Evolutionary conservation across 2,113 vertebrate species (phyloP), one percentile per base, ranked within the genome.

Genomic region (Calyptommatus sinebrachiatus): DNA sequence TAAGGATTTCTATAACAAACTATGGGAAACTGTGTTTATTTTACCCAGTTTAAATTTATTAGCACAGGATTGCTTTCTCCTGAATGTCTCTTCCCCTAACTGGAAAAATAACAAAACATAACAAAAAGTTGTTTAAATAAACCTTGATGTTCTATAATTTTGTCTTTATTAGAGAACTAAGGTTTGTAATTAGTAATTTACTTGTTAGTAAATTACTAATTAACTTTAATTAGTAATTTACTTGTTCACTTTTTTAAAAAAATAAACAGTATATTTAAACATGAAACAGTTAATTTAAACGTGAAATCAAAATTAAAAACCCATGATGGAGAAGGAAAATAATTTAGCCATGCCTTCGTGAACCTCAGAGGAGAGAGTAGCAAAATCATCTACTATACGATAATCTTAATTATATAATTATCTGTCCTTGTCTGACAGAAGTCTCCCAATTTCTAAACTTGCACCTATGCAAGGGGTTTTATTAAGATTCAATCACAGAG

Each of bases 1-100:
- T 83, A 80, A 73, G 72, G 82, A 53, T 77, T 61, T 88, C 70
- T 81, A 41, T 83, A 84, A 73, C 86, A 45, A 83, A 2, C 85
- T 84, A 12, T 16, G 50, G 50, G 50, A 75, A 69, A 12, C 21
- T 60, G 31, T 57, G 2, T 16, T 35, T 50, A 2, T 53, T n/a
- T 60, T n/a, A 45, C 9, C 50, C 26, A 57, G 8, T 22, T 53
- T 80, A 24, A 4, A 69, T 53, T 31, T 69, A 8, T 31, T 61
- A 69, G 53, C 24, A 16, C 20, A 24, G 48, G 66, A 57, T 16
- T 18, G 4, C 5, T n/a, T 78, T 20, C 24, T 35, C 14, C 29
- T 5, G 57, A 50, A 22, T 14, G 29, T 61, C 21, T 45, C 46
- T n/a, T 45, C 46, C 28, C 29, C 29, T 67, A 8, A 11, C 12